phyloP scores from a whole-genome alignment of 2,113 vertebrate species.

The Edolisoma coerulescens region DNA sequence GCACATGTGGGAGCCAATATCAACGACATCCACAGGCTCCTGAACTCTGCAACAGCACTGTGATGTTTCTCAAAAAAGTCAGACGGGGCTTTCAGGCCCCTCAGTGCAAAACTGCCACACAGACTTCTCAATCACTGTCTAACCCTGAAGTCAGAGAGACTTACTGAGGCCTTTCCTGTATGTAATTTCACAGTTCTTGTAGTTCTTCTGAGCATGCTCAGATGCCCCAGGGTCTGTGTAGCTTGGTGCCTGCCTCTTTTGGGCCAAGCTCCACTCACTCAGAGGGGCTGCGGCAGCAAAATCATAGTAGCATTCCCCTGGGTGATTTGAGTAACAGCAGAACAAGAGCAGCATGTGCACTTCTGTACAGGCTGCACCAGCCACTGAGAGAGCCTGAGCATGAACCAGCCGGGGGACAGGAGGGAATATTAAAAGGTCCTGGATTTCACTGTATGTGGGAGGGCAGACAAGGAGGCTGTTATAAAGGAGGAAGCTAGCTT shows the following conservation, averaged over 20 bases:
- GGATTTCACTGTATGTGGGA: not conserved
- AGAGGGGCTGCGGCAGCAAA: not conserved
- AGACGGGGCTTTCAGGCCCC: not conserved
- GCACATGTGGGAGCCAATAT: not conserved
- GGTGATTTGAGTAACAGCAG: not conserved
- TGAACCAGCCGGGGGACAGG: rapidly evolving
- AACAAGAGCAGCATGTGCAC: not conserved
- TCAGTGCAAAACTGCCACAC: not conserved
- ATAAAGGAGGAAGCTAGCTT: not conserved
- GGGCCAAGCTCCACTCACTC: not conserved
- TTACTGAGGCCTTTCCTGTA: not conserved
- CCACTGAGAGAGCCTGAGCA: not conserved
- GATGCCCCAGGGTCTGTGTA: not conserved
- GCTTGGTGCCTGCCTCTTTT: not conserved
- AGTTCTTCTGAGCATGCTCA: not conserved
- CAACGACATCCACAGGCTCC: not conserved
- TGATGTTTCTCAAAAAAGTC: not conserved
- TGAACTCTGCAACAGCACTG: not conserved
- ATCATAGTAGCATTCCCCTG: not conserved
- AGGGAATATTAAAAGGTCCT: not conserved
- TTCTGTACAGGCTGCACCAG: not conserved
- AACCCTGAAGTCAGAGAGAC: not conserved
- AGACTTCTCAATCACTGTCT: not conserved
- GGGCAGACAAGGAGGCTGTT: not conserved
- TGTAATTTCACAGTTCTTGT: not conserved